Evolutionary conservation across 2,797 vertebrate species (phyloP), one percentile per base, ranked within the genome.

Genomic region (Petrocephalus sullivani): DNA sequence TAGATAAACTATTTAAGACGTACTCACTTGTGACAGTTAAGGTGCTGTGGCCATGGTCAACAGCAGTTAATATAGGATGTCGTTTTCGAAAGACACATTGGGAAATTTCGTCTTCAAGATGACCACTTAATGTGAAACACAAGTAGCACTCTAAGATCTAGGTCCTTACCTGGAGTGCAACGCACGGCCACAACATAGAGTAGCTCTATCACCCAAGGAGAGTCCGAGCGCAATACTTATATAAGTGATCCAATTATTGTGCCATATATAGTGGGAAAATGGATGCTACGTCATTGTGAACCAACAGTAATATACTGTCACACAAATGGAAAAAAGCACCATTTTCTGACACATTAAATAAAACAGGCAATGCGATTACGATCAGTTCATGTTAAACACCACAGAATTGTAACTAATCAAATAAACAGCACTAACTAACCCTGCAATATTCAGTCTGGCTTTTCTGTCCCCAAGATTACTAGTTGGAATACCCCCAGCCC

Each of bases 211-310:
- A 33, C 16, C 87, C 53, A 87, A 10, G 78, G 33, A 81, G 87
- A 87, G 33, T 58, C 84, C 56, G 58, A 57, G 53, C 56, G 41
- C 56, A 57, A 57, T 23, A 86, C 37, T 53, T 53, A 89, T 85
- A 64, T 87, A 91, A 92, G 87, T 58, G 84, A 88, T 92, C 82
- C 92, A 93, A 92, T 93, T 85, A 92, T 60, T 96, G 95, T 96
- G 95, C 95, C 93, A 51, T 91, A 90, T 90, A 67, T 89, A 57
- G 86, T 51, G 85, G 51, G 33, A 87, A 87, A 53, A 82, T 14
- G 51, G 16, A 81, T 81, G 58, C 56, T 41, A 37, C 41, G 21
- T 58, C 41, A 64, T 49, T 61, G 85, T 82, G 71, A 23, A n/a
- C 71, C 33, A 81, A 87, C 87, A 87, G 71, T 87, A 87, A 87